phyloP scores from a whole-genome alignment of 2,888 invertebrate species.

The Pseudeuparius sepicola region DNA sequence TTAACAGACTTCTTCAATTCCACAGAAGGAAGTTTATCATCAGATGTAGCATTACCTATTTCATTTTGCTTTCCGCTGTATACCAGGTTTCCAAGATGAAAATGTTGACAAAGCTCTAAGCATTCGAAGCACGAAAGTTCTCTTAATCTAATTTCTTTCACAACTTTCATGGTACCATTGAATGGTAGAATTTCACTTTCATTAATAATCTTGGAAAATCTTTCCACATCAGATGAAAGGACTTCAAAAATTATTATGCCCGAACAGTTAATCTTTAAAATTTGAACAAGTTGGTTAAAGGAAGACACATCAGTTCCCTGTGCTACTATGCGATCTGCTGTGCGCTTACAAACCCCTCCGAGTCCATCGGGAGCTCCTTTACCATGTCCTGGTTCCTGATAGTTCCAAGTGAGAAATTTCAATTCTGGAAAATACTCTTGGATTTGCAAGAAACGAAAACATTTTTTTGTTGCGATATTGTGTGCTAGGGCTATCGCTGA shows the following conservation, averaged over 20 bases:
- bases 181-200: slow-evolving; percentile 4
- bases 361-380: slow-evolving; percentile 12
- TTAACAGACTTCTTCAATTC: neutral
- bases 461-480: slow-evolving; percentile 9
- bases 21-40: neutral
- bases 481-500: slow-evolving; percentile 7
- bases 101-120: neutral
- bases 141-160: slow-evolving; percentile 1
- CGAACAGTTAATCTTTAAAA: too few species aligned
- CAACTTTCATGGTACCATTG: slow-evolving; percentile 1
- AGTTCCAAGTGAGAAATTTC: slow-evolving; percentile 8
- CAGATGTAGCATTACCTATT: slow-evolving; percentile 2
- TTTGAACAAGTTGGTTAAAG: too few species aligned
- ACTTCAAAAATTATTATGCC: too few species aligned
- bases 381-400: slow-evolving; percentile 12
- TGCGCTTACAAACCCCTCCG: slow-evolving; percentile 12
- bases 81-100: slow-evolving; percentile 1
- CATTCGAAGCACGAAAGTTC: slow-evolving; percentile 1
- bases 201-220: slow-evolving; percentile 4
- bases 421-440: slow-evolving; percentile 1
- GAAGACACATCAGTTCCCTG: too few species aligned
- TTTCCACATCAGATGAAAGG: too few species aligned
- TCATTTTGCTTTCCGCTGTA: slow-evolving; percentile 3
- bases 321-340: slow-evolving; percentile 1
- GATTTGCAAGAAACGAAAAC: slow-evolving; percentile 1